Evolutionary conservation across 2,797 vertebrate genomes (phyloP).

Genomic region (Acanthurus leucopareius): DNA sequence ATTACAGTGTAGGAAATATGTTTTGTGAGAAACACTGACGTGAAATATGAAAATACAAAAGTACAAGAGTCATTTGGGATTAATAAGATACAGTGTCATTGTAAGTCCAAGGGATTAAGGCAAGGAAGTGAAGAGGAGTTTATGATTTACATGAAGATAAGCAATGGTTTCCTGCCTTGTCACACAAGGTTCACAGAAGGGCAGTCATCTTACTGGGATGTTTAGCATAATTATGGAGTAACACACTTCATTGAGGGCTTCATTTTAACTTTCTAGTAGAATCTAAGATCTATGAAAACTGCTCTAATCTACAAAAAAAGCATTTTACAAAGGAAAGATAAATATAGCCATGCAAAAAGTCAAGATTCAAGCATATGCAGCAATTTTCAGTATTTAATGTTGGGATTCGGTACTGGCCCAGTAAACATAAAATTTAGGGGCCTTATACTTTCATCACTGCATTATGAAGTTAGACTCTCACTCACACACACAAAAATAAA

Average conservation of each 20-base stretch:
- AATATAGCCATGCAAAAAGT: slow-evolving; percentile 66
- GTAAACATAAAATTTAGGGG: background rate
- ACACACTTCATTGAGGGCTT: slow-evolving; percentile 38
- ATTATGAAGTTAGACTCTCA: slow-evolving; percentile 22
- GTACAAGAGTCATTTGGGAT: slow-evolving; percentile 70
- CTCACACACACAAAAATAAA: background rate
- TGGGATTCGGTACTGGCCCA: background rate
- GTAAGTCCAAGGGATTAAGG: slow-evolving; percentile 68
- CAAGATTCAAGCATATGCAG: slow-evolving; percentile 59
- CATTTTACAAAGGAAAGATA: slow-evolving; percentile 45
- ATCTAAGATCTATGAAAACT: slow-evolving; percentile 40
- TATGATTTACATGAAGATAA: slow-evolving; percentile 72
- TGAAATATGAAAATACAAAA: slow-evolving; percentile 72
- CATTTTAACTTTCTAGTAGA: slow-evolving; percentile 34
- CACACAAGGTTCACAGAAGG: slow-evolving; percentile 57
- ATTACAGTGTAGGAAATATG: slow-evolving; percentile 66
- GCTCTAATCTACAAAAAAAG: slow-evolving; percentile 28
- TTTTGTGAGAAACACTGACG: slow-evolving; percentile 66
- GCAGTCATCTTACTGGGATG: slow-evolving; percentile 40
- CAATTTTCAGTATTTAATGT: slow-evolving; percentile 19
- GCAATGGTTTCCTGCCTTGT: slow-evolving; percentile 67
- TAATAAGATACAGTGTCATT: slow-evolving; percentile 63
- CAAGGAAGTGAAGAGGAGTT: slow-evolving; percentile 70
- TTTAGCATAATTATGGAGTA: slow-evolving; percentile 27
- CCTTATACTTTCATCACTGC: slow-evolving; percentile 16